Evolutionary conservation across 2,888 invertebrate species (phyloP), one percentile per base, ranked within the genome.

Genomic region (Calameuta pallipes): DNA sequence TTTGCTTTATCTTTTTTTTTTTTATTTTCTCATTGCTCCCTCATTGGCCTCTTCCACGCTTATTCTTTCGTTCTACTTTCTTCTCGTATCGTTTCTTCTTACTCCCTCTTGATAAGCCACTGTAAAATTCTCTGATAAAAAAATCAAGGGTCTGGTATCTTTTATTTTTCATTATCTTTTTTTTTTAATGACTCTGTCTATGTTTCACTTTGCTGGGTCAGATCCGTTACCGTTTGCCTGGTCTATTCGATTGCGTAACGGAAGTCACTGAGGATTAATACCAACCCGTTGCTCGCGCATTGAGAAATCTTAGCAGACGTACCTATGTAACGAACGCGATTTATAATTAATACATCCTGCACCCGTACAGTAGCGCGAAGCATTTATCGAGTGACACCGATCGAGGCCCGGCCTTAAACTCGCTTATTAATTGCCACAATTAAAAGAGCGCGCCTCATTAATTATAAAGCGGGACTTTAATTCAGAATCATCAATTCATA

Each of bases 401-500:
- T 31, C 36, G 37, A 37, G 74, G 70, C 23, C 78, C 36, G 71
- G 75, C 69, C 80, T 33, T 30, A 70, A 78, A 78, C 78, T 82
- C 82, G 82, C 82, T 81, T 73, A 83, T 87, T 90, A 91, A 90
- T 90, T 37, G 89, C 80, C 77, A 90, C 88, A 89, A 91, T 91
- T 91, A 91, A 90, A 89, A 84, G 83, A 83, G 85, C 86, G 88
- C 87, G 88, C 87, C 86, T 89, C 89, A 88, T 91, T 90, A 90
- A 91, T 91, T 87, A 88, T 87, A 81, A 87, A 85, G 86, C 85
- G 82, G 85, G 73, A 83, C 85, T 86, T 90, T 91, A 91, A 91
- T 91, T 90, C 89, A 88, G 86, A 88, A 88, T 88, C 90, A 91
- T 91, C 89, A 90, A 91, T 91, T 90, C 84, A 85, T 82, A 70